Evolutionary conservation across 2,113 vertebrate genomes (phyloP).

Genomic region (Oxyruncus cristatus): DNA sequence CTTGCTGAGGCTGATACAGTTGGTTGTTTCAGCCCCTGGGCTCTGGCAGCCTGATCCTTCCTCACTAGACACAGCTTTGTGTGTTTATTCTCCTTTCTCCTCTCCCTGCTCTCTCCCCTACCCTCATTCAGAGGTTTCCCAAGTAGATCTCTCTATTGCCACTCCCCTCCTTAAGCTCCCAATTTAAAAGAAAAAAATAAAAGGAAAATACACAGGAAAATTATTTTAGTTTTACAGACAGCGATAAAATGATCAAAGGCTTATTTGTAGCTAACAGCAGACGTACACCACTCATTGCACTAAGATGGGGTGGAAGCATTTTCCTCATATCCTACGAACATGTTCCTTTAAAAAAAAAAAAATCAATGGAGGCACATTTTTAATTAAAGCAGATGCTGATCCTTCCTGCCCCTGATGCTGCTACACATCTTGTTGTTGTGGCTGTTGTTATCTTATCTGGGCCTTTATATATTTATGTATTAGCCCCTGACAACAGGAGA

Average conservation of each 20-base stretch:
- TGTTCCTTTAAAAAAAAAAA: slow-evolving; percentile 41
- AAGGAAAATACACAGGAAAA: background rate
- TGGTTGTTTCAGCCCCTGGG: background rate
- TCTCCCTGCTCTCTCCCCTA: background rate
- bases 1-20: background rate
- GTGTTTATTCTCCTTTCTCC: background rate
- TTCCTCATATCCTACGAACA: slow-evolving; percentile 42
- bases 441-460: slow-evolving; percentile 40
- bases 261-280: slow-evolving; percentile 32
- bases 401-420: slow-evolving; percentile 14
- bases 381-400: slow-evolving; percentile 63
- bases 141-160: background rate
- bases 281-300: background rate
- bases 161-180: background rate
- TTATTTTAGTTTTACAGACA: slow-evolving; percentile 26
- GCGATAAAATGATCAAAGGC: slow-evolving; percentile 62
- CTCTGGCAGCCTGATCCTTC: background rate
- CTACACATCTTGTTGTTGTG: slow-evolving; percentile 44
- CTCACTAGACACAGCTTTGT: background rate
- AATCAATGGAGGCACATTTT: slow-evolving; percentile 61
- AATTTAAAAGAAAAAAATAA: background rate
- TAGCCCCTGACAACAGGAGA: background rate
- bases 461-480: slow-evolving; percentile 49
- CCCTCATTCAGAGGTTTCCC: background rate
- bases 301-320: background rate